A percentile compares a stretch with the other conserved stretches of the same genome.
Evolutionary conservation across 2,113 vertebrate genomes (phyloP).

Genomic region (Dromaius novaehollandiae): DNA sequence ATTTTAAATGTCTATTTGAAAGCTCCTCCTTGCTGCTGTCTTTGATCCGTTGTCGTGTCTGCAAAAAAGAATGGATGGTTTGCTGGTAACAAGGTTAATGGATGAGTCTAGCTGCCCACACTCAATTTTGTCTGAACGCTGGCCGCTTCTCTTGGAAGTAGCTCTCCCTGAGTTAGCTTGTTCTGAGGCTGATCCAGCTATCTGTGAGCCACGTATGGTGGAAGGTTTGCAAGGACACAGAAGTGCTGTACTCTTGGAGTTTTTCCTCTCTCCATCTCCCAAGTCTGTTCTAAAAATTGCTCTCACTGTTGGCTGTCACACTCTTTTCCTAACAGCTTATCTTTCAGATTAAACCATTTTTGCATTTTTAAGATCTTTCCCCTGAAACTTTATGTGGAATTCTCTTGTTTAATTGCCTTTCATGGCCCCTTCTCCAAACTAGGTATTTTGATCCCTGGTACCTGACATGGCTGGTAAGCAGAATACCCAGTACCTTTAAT

Average conservation of each 20-base stretch:
- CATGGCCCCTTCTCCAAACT: neutral
- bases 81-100: neutral
- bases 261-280: neutral
- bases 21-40: neutral
- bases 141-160: neutral
- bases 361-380: neutral
- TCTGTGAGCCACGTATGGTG: neutral
- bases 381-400: neutral
- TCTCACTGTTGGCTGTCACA: neutral
- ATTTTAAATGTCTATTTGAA: constrained; percentile 3
- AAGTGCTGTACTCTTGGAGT: neutral
- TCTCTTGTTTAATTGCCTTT: neutral
- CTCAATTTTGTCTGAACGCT: neutral
- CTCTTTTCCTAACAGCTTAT: neutral
- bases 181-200: neutral
- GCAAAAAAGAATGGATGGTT: neutral
- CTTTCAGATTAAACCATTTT: neutral
- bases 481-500: neutral
- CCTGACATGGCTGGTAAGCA: neutral
- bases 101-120: neutral
- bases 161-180: neutral
- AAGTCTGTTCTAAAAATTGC: neutral
- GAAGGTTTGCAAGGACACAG: neutral
- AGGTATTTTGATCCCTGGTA: neutral
- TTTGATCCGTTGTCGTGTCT: neutral